Evolutionary conservation across 23 tunicate genomes (phyloP), one percentile per base, ranked within the genome.

Genomic region (Ciona savignyi): DNA sequence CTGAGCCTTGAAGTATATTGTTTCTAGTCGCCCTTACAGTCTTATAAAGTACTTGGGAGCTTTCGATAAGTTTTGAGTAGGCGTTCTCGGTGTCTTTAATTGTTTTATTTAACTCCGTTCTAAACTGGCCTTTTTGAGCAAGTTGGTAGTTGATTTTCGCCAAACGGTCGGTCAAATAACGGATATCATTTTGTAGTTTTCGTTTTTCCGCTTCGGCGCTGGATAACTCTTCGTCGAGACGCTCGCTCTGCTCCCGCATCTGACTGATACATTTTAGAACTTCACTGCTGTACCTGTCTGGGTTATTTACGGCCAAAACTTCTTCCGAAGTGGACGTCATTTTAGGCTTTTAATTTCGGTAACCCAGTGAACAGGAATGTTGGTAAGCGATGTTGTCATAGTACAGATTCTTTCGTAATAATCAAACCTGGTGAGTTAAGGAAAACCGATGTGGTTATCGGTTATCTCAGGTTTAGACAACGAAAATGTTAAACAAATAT

Each of bases 61-160:
- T 90, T 79, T 90, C 97, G 28, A 90, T 9, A 0, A 90, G 77
- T 63, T 90, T 90, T 28, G 77, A 32, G 63, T 86, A 86, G 0
- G 85, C 81, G 24, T 84, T 51, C 70, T 86, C 94, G 24, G 94
- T 75, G 1, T 81, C 82, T 29, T 74, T 49, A n/a, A 81, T 86
- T 0, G 94, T 80, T 35, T 80, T 80, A 21, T 65, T 63, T 30
- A 86, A 62, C 62, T 86, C 86, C 0, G 26, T n/a, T 20, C 62
- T 25, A 56, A 86, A 81, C 29, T 80, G 71, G 3, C 72, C 75
- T 60, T 86, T 86, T 32, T 67, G 69, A 1, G 86, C 94, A 19
- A 83, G 74, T 4, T 85, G 77, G 65, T 78, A 68, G 32, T 72
- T 79, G 6, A 86, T 32, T 68, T 75, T 81, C 4, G 94, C 94